A percentile compares a stretch with the other conserved stretches of the same genome.
Conservation (phyloP, 2,888 invertebrate species). For the Agriopis leucophaearia region DNA sequence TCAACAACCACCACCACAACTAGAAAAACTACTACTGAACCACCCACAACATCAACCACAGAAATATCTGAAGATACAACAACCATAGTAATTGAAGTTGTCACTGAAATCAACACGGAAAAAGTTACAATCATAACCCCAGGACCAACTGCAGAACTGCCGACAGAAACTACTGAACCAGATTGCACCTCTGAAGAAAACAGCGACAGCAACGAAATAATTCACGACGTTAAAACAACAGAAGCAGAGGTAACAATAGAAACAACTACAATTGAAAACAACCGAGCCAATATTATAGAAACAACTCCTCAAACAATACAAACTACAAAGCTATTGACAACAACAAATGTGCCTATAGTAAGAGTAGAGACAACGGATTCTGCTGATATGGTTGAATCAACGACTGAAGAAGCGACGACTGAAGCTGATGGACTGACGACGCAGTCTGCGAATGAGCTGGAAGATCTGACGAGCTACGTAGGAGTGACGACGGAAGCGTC, state of each 20-base stretch:
- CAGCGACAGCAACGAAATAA: slow-evolving; percentile 74
- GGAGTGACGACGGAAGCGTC: slow-evolving; percentile 73
- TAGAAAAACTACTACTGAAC: slow-evolving; percentile 43
- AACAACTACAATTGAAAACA: slow-evolving; percentile 40
- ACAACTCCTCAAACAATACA: background rate
- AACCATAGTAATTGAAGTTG: slow-evolving; percentile 65
- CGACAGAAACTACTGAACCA: slow-evolving; percentile 51
- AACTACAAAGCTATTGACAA: background rate
- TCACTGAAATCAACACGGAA: slow-evolving; percentile 72
- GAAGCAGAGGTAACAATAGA: slow-evolving; percentile 22
- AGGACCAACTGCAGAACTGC: slow-evolving; percentile 45
- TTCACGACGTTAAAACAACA: slow-evolving; percentile 56
- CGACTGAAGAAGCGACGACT: slow-evolving; percentile 48
- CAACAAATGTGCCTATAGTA: slow-evolving; percentile 10
- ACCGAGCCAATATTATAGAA: slow-evolving; percentile 1
- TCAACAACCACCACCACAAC: slow-evolving; percentile 47
- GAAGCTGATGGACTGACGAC: slow-evolving; percentile 53
- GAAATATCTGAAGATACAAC: slow-evolving; percentile 59
- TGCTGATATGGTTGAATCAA: slow-evolving; percentile 36
- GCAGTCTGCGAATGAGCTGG: slow-evolving; percentile 61
- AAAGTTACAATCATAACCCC: slow-evolving; percentile 53
- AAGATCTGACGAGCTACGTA: slow-evolving; percentile 67
- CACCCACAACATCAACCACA: slow-evolving; percentile 58
- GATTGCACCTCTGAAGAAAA: slow-evolving; percentile 68
- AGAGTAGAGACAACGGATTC: slow-evolving; percentile 26